Evolutionary conservation across 2,888 invertebrate genomes (phyloP), one percentile per base, ranked within the genome.

Genomic region (Microdon myrmicae): DNA sequence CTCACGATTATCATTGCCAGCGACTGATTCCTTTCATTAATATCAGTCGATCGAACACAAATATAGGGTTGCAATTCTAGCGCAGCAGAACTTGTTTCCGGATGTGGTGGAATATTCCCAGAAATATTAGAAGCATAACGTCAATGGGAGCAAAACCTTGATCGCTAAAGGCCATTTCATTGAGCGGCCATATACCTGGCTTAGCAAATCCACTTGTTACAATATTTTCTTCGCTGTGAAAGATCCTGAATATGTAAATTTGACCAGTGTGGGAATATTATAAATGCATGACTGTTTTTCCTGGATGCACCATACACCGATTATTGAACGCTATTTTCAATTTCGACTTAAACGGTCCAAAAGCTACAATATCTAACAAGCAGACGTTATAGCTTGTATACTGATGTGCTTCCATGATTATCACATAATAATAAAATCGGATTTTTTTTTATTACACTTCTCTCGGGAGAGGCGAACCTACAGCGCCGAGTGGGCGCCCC

Each of bases 391-490:
- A 41, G 69, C 67, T 38, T 69, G 68, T 26, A 75, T 48, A 10
- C 70, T 69, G 28, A 70, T 55, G 53, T 75, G 75, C 68, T 71
- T 56, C 74, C 74, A 64, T 76, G 72, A 54, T 76, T 74, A 43
- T 75, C 73, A 34, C 51, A 37, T 17, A 72, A 31, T 12, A 73
- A 45, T 10, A 74, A 44, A 23, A 71, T 67, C 12, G 61, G 70
- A 39, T 70, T 55, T 23, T 69, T 67, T 59, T 61, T 68, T 3
- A n/a, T n/a, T n/a, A n/a, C n/a, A n/a, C n/a, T n/a, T n/a, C n/a
- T n/a, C n/a, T n/a, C n/a, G n/a, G n/a, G n/a, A n/a, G n/a, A n/a
- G n/a, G n/a, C n/a, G n/a, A n/a, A n/a, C n/a, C n/a, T n/a, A n/a
- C n/a, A n/a, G n/a, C n/a, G n/a, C n/a, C n/a, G n/a, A n/a, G n/a